Conservation (phyloP, 2,888 invertebrate species). For the Hylaea fasciaria region DNA sequence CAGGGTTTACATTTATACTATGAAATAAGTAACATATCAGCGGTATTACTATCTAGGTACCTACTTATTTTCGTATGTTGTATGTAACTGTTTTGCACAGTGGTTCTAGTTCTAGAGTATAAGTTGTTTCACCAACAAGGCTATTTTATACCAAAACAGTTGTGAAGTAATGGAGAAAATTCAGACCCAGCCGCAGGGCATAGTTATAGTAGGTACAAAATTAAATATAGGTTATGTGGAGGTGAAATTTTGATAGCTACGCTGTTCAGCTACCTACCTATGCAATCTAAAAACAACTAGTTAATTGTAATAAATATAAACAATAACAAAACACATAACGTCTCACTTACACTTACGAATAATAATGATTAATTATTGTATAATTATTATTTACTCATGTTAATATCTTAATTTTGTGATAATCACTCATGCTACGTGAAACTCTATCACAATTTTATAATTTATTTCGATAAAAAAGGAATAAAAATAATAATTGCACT, state of each 20-base stretch:
- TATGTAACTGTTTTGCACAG: too few species aligned
- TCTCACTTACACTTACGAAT: slow-evolving; percentile 13
- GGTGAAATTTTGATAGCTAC: background rate
- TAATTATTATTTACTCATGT: background rate
- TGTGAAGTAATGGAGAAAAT: too few species aligned
- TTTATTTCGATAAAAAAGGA: background rate
- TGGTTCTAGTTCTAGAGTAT: too few species aligned
- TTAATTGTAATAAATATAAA: slow-evolving; percentile 14
- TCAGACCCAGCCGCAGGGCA: too few species aligned
- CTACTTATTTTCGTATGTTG: too few species aligned
- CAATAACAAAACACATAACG: slow-evolving; percentile 26
- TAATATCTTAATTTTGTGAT: slow-evolving; percentile 9
- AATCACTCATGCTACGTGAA: slow-evolving; percentile 4
- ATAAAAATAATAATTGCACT: background rate
- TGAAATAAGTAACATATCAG: too few species aligned
- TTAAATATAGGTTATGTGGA: too few species aligned
- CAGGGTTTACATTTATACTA: background rate
- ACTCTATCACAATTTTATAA: background rate
- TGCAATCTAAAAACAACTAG: slow-evolving; percentile 14
- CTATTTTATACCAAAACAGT: too few species aligned
- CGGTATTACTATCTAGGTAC: too few species aligned
- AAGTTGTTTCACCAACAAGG: too few species aligned
- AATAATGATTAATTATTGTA: background rate
- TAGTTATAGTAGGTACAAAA: too few species aligned
- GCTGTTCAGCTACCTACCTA: slow-evolving; percentile 1